These are phyloP conservation scores for Rhabdomys dilectus DNA, from an alignment of 2,113 vertebrate species.

Conservation along the genomic window DNA sequence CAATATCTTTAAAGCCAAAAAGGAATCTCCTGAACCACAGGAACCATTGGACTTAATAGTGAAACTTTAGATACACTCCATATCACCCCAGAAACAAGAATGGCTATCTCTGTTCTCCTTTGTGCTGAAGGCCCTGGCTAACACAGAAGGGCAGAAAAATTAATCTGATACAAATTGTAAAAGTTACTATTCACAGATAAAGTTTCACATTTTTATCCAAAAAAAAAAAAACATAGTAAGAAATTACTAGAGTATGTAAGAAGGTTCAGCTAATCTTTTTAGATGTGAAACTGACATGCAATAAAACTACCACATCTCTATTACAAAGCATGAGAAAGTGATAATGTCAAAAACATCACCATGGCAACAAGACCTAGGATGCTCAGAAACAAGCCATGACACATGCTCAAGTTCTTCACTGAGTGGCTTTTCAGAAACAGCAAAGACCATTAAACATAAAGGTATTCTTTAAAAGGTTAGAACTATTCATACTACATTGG, in stretches of 20 bases:
- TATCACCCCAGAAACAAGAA: not conserved
- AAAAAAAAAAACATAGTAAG: not conserved
- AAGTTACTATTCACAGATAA: not conserved
- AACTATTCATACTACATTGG: not conserved
- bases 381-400: not conserved
- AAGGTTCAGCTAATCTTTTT: slow-evolving; percentile 16
- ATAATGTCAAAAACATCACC: not conserved
- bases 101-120: not conserved
- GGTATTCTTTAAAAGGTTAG: not conserved
- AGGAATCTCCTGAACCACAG: not conserved
- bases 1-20: not conserved
- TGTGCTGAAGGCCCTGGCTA: not conserved
- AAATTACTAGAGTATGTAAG: not conserved
- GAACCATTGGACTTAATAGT: not conserved
- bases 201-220: not conserved
- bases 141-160: not conserved
- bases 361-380: not conserved
- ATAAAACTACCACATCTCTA: not conserved
- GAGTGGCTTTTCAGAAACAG: not conserved
- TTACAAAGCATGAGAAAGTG: not conserved
- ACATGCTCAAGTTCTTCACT: not conserved
- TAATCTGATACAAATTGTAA: not conserved
- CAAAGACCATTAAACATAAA: not conserved
- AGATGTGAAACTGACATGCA: not conserved
- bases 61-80: not conserved